Conservation (phyloP, 2,113 vertebrate genomes). For the Carassius carassius region DNA sequence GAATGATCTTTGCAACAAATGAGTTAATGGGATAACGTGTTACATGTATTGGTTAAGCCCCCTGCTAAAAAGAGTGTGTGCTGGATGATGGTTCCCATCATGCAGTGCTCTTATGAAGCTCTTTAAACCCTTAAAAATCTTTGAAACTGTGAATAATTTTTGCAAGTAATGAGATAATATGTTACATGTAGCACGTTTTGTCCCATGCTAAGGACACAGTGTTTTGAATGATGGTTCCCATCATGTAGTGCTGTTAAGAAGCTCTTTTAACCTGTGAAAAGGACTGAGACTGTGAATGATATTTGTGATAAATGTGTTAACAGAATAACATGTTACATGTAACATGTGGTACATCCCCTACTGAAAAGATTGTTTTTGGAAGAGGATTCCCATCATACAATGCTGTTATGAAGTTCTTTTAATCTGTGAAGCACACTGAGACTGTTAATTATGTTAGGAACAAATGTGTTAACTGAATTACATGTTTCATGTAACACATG, state of each 20-base stretch:
- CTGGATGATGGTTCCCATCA: not conserved
- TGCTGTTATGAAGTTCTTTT: not conserved
- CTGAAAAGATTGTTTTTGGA: not conserved
- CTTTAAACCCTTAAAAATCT: not conserved
- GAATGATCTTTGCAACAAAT: not conserved
- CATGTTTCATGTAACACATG: too few relatives aligned
- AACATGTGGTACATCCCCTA: not conserved
- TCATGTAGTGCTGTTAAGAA: not conserved
- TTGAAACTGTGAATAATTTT: not conserved
- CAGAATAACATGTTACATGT: not conserved
- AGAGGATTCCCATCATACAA: not conserved
- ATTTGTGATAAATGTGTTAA: not conserved
- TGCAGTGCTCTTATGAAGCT: not conserved
- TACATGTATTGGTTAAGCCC: not conserved
- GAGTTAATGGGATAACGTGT: not conserved
- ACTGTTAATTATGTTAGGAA: too few relatives aligned
- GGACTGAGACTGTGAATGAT: not conserved
- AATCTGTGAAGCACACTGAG: not conserved
- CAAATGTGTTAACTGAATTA: too few relatives aligned
- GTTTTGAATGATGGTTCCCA: not conserved
- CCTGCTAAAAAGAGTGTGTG: not conserved
- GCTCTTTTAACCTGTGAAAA: not conserved
- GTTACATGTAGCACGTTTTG: not conserved
- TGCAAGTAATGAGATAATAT: not conserved
- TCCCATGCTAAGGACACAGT: not conserved